Conservation (phyloP, 2,797 vertebrate genomes). For the Betta splendens region DNA sequence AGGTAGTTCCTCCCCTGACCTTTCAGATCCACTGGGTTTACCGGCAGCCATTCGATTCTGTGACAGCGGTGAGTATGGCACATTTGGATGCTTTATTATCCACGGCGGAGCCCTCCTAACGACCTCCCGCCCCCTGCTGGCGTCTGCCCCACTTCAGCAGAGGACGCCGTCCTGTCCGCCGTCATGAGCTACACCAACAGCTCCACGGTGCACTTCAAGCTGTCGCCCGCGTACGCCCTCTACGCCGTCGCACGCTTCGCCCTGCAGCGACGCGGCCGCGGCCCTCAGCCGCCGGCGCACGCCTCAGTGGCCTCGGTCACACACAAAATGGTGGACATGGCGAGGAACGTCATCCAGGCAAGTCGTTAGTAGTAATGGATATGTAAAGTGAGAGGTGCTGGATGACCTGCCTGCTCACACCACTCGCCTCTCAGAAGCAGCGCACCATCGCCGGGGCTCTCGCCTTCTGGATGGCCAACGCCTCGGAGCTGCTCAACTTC, state of each 20-base stretch:
- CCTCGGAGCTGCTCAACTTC: conserved; percentile 93
- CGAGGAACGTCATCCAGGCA: conserved; percentile 90
- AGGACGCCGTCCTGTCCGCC: conserved; percentile 90
- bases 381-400: no score
- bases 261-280: conserved; percentile 80
- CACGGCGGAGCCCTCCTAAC: no score
- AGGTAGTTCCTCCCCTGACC: conserved; percentile 58
- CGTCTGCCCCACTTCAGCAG: conserved; percentile 76
- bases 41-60: conserved; percentile 85
- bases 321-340: conserved; percentile 91
- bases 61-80: conserved; percentile 85
- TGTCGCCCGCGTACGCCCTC: conserved; percentile 90
- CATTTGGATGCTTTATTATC: no score
- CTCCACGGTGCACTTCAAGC: conserved; percentile 92
- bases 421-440: conserved; percentile 84
- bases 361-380: no score
- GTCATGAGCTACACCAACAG: conserved; percentile 93
- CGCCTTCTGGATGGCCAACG: conserved; percentile 95
- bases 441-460: conserved; percentile 87
- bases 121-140: conserved; percentile 56
- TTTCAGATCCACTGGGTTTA: conserved; percentile 63
- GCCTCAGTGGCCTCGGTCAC: conserved; percentile 81
- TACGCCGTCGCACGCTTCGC: conserved; percentile 88
- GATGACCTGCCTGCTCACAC: not conserved
- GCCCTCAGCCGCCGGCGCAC: conserved; percentile 70